These are phyloP conservation scores for Ophraella communa DNA, from an alignment of 2,888 invertebrate species.

Conservation along the genomic window DNA sequence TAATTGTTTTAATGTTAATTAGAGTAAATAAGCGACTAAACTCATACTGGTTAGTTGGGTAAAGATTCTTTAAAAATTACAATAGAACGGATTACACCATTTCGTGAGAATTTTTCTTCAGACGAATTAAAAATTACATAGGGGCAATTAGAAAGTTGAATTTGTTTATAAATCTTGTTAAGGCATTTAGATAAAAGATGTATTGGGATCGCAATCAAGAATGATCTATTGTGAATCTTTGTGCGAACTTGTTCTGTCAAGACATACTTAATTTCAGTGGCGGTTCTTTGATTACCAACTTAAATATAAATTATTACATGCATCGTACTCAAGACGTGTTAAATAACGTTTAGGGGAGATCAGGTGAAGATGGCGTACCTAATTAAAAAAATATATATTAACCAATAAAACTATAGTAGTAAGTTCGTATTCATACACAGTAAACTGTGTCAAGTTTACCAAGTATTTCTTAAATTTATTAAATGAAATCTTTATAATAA, in stretches of 20 bases:
- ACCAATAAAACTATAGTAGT: too few species aligned
- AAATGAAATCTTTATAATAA: too few species aligned
- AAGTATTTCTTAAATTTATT: too few species aligned
- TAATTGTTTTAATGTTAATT: neutral
- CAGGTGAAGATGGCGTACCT: too few species aligned
- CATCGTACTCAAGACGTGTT: too few species aligned
- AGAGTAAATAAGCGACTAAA: neutral
- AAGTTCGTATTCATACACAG: too few species aligned
- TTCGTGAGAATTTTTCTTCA: constrained; percentile 21
- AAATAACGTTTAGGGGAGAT: too few species aligned
- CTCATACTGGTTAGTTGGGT: neutral
- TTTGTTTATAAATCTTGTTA: constrained; percentile 11
- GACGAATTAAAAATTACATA: constrained; percentile 21
- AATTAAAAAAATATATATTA: too few species aligned
- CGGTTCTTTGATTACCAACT: neutral
- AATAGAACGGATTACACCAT: constrained; percentile 16
- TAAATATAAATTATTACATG: too few species aligned
- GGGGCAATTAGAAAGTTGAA: constrained; percentile 21
- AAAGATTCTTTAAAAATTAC: constrained; percentile 11
- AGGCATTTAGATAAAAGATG: neutral
- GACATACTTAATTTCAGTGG: neutral
- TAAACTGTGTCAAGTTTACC: too few species aligned
- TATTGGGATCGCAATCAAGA: neutral
- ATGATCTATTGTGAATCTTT: neutral
- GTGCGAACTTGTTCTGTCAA: neutral